A percentile compares a stretch with the other conserved stretches of the same genome.
Evolutionary conservation across 1,140 invertebrate species (phyloP).

Genomic region (Drosophila littoralis): DNA sequence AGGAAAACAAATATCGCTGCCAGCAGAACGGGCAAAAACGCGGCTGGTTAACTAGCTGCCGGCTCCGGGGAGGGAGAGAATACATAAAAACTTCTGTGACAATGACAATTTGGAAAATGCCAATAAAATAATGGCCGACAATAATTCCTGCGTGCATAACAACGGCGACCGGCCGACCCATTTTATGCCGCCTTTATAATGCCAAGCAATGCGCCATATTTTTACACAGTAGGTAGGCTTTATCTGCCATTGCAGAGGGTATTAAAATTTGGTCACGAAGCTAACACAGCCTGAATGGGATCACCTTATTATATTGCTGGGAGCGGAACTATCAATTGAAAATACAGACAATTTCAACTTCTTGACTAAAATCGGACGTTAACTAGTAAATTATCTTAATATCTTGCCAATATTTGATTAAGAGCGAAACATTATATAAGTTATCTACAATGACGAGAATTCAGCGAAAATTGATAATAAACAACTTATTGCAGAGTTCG

Average conservation of each 20-base stretch:
- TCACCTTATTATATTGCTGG: no score
- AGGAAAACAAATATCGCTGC: slow-evolving; percentile 32
- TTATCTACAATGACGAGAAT: no score
- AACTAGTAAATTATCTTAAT: no score
- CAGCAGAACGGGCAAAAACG: slow-evolving; percentile 5
- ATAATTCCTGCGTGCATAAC: slow-evolving; percentile 52
- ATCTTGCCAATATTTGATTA: no score
- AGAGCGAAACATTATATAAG: no score
- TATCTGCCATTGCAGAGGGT: neutral
- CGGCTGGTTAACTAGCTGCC: neutral
- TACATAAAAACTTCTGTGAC: slow-evolving; percentile 44
- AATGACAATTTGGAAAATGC: slow-evolving; percentile 62
- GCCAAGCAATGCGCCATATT: slow-evolving; percentile 36
- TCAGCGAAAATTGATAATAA: no score
- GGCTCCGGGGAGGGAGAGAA: neutral
- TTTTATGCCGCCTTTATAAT: slow-evolving; percentile 12
- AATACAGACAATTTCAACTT: no score
- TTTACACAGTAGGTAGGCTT: slow-evolving; percentile 20
- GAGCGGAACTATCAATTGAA: no score
- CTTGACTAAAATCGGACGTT: no score
- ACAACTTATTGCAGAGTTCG: no score
- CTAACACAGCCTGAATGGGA: no score
- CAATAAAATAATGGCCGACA: slow-evolving; percentile 75
- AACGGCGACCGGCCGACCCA: neutral
- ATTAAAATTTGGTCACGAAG: neutral